Evolutionary conservation across 2,888 invertebrate species (phyloP), one percentile per base, ranked within the genome.

Genomic region (Leptothorax acervorum): DNA sequence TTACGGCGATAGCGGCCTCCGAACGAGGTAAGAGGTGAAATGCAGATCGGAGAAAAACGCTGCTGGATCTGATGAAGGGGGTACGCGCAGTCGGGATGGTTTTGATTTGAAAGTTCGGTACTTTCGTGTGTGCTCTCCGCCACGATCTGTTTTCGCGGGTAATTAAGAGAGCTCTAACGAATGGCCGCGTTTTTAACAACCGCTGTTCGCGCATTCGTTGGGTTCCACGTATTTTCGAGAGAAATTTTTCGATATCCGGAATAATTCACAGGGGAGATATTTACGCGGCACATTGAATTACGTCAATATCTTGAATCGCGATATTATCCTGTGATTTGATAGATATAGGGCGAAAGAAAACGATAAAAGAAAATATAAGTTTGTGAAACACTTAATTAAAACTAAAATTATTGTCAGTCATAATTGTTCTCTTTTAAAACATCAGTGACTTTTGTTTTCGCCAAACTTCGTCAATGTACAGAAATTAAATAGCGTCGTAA

Each of bases 1-100:
- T 91, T 92, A 88, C 83, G 82, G 85, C 88, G 91, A 91, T 92
- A 91, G 90, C 89, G 87, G 84, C 86, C 79, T 85, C 73, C 70
- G 78, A 87, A 91, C 62, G 87, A 85, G 82, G 73, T 73, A 71
- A 88, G 60, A 78, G 75, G 84, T n/a, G 66, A 73, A 81, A 90
- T 78, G 85, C 73, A 84, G 68, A 84, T 90, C 71, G 85, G 79
- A 68, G 87, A 89, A 89, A 90, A 89, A 90, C 83, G 86, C 35
- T 68, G 45, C 79, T 70, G 11, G 4, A 57, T 60, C 75, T 83
- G 82, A 71, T 23, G 48, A 48, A 63, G 75, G 63, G 82, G 79
- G 66, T 18, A 76, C 81, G 79, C 83, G 85, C 83, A 85, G 85
- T 84, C 82, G 85, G 78, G 84, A 88, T 83, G 85, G 82, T 84